Percentiles rank a stretch among this genome's conserved stretches.
These are phyloP conservation scores for Electrona antarctica DNA, from an alignment of 2,113 vertebrate genomes.

Conservation along the genomic window DNA sequence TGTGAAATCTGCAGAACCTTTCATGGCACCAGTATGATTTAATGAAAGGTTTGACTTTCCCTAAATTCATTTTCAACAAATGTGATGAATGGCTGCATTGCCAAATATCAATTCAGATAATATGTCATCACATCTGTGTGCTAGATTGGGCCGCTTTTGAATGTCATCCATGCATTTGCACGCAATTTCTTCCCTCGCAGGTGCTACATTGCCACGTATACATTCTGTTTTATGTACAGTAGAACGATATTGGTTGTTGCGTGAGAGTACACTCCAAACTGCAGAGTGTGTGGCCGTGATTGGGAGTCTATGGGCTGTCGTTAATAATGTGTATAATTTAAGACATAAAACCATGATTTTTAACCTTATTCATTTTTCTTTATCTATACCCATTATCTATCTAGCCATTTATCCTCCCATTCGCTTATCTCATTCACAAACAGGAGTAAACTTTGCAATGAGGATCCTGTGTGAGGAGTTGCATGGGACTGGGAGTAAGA, in stretches of 20 bases:
- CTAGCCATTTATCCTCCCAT: not conserved
- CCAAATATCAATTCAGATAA: conserved; percentile 66
- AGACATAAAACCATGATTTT: conserved; percentile 2
- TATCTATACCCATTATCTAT: not conserved
- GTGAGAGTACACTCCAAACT: conserved; percentile 32
- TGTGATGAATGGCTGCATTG: conserved; percentile 57
- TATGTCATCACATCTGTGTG: conserved; percentile 59
- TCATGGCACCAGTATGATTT: conserved; percentile 30
- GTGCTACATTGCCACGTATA: conserved; percentile 42
- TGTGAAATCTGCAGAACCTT: conserved; percentile 62
- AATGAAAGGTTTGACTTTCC: conserved; percentile 52
- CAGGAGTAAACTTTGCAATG: too few relatives aligned
- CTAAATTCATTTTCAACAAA: conserved; percentile 66
- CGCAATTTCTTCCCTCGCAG: conserved; percentile 48
- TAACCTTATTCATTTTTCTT: not conserved
- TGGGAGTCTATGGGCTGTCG: not conserved
- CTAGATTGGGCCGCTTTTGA: conserved; percentile 54
- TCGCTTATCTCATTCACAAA: not conserved
- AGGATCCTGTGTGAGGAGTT: not conserved
- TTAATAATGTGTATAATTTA: not conserved
- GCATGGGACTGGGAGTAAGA: too few relatives aligned
- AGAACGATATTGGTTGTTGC: conserved; percentile 49
- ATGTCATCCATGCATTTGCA: conserved; percentile 53
- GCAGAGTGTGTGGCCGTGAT: conserved; percentile 30
- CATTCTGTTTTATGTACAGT: conserved; percentile 23